These are phyloP conservation scores for Drosophila ogumai DNA, from an alignment of 1,140 invertebrate genomes.

Conservation along the genomic window DNA sequence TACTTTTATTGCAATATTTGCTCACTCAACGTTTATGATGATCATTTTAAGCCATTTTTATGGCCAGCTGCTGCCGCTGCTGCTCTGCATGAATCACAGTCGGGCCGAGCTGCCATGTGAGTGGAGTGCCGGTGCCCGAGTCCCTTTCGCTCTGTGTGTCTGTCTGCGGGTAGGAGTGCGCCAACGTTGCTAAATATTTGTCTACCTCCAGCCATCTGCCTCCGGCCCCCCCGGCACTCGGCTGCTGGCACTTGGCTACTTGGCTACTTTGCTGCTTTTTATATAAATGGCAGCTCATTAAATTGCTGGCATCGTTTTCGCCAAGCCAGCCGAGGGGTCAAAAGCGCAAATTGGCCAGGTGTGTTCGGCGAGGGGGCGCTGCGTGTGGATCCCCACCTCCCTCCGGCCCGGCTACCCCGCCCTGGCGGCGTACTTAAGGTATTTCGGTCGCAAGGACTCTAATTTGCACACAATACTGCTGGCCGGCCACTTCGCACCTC, in stretches of 20 bases:
- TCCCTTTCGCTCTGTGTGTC: conserved; percentile 34
- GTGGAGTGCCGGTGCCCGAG: conserved; percentile 51
- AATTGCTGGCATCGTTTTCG: conserved; percentile 74
- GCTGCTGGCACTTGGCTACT: conserved; percentile 20
- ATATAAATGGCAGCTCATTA: conserved; percentile 83
- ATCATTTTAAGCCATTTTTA: conserved; percentile 85
- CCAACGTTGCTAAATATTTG: conserved; percentile 77
- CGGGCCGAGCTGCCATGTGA: conserved; percentile 43
- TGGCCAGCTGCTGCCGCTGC: conserved; percentile 68
- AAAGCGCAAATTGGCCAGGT: conserved; percentile 54
- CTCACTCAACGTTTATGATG: conserved; percentile 85
- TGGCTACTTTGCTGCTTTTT: conserved; percentile 55
- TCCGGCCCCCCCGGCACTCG: conserved; percentile 14
- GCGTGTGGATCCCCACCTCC: conserved; percentile 2
- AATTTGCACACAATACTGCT: conserved; percentile 59
- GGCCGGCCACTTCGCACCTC: conserved; percentile 63
- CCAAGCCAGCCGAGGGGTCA: conserved; percentile 24
- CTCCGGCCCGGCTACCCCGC: conserved; percentile 3
- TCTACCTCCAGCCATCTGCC: conserved; percentile 59
- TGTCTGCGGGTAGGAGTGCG: conserved; percentile 30
- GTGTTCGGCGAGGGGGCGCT: conserved; percentile 5
- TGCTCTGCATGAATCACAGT: conserved; percentile 76
- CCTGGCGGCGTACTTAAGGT: conserved; percentile 36
- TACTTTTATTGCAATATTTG: conserved; percentile 85
- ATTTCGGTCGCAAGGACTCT: conserved; percentile 57